Conservation (phyloP, 2,113 vertebrate genomes). For the Gasterosteus nipponicus region DNA sequence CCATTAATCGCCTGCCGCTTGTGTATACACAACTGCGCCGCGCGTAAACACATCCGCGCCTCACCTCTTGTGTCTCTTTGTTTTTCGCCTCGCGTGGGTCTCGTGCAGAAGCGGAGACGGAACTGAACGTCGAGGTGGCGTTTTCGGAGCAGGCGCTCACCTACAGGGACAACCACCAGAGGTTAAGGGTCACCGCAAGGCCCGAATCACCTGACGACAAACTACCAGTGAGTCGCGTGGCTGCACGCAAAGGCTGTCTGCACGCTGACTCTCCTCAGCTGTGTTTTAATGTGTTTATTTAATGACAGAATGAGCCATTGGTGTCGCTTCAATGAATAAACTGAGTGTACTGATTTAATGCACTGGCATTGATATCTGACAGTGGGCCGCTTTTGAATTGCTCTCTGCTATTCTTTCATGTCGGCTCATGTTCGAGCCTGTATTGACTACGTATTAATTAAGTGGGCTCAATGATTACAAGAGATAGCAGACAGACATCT, state of each 20-base stretch:
- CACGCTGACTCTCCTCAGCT: neutral
- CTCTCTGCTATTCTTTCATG: neutral
- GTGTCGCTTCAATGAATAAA: neutral
- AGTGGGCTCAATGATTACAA: constrained; percentile 9
- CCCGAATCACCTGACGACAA: constrained; percentile 80
- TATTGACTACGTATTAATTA: neutral
- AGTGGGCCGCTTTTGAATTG: neutral
- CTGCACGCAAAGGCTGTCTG: neutral
- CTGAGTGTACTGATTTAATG: neutral
- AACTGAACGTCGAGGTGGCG: constrained; percentile 91
- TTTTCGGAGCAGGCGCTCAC: constrained; percentile 94
- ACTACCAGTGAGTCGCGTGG: constrained; percentile 84
- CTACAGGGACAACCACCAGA: constrained; percentile 82
- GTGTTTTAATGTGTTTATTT: neutral
- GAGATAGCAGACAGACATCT: neutral
- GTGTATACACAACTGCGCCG: constrained; percentile 48
- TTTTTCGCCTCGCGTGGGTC: constrained; percentile 4
- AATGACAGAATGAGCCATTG: neutral
- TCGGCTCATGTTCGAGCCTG: neutral
- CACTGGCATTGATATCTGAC: neutral
- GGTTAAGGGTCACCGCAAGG: constrained; percentile 65
- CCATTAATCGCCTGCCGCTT: neutral
- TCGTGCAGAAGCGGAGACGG: constrained; percentile 79
- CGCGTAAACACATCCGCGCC: constrained; percentile 8
- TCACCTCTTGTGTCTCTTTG: neutral